Evolutionary conservation across 2,797 vertebrate genomes (phyloP).

Genomic region (Gallinago solitaria): DNA sequence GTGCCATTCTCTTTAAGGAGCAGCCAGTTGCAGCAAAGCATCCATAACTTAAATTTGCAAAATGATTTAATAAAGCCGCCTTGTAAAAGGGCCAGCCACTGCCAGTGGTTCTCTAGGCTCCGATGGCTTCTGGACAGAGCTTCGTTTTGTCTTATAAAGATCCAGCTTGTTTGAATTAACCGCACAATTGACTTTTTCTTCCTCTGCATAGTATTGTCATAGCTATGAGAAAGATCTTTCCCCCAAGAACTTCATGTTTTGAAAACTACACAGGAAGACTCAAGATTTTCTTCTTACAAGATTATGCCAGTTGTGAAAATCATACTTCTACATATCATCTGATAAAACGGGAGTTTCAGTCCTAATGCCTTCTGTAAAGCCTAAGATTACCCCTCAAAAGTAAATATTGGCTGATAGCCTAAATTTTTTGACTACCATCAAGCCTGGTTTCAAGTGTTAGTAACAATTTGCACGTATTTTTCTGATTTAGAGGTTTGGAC

Average conservation of each 20-base stretch:
- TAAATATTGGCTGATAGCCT: neutral
- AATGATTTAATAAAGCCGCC: neutral
- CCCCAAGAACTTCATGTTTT: neutral
- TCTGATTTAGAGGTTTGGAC: neutral
- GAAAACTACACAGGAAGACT: neutral
- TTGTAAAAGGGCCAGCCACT: neutral
- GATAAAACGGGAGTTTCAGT: fast-evolving
- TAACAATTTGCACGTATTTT: neutral
- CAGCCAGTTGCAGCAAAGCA: neutral
- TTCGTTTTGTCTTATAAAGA: neutral
- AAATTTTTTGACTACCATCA: neutral
- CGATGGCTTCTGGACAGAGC: neutral
- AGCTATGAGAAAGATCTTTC: neutral
- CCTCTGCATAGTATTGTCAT: neutral
- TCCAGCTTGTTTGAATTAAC: neutral
- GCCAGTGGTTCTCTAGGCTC: neutral
- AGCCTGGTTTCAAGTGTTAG: neutral
- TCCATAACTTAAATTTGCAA: neutral
- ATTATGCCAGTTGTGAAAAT: neutral
- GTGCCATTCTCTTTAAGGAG: neutral
- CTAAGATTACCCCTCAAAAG: neutral
- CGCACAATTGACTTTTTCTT: neutral
- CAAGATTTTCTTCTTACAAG: neutral
- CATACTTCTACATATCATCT: neutral
- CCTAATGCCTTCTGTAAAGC: neutral